Percentiles rank a stretch among this genome's conserved stretches.
Evolutionary conservation across 2,888 invertebrate species (phyloP).

Genomic region (Cotesia congregata): DNA sequence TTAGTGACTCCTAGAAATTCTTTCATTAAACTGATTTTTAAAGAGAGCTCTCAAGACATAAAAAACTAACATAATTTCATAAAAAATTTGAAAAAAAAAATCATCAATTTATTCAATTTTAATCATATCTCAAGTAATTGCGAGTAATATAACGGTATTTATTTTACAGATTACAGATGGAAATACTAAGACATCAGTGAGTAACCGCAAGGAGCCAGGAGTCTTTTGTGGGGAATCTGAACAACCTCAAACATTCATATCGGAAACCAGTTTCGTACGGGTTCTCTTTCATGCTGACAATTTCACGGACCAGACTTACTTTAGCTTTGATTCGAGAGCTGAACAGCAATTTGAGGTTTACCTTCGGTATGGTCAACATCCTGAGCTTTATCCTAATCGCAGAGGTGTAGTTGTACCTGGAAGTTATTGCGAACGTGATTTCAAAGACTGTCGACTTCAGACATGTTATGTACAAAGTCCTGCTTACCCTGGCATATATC

Average conservation of each 20-base stretch:
- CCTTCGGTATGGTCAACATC: slow-evolving; percentile 92
- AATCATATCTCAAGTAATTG: no score
- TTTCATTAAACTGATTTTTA: no score
- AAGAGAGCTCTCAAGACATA: no score
- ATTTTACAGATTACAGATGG: slow-evolving; percentile 87
- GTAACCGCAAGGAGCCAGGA: slow-evolving; percentile 89
- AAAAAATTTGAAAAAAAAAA: no score
- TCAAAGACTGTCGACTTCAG: slow-evolving; percentile 89
- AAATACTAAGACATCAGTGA: slow-evolving; percentile 90
- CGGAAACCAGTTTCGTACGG: slow-evolving; percentile 93
- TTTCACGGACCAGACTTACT: slow-evolving; percentile 92
- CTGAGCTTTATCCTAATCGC: slow-evolving; percentile 91
- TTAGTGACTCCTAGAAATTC: no score
- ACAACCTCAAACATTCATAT: slow-evolving; percentile 94
- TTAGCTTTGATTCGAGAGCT: slow-evolving; percentile 88
- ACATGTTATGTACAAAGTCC: slow-evolving; percentile 96
- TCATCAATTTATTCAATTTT: no score
- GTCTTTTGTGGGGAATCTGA: slow-evolving; percentile 95
- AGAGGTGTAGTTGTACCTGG: slow-evolving; percentile 90
- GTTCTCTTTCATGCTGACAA: slow-evolving; percentile 93
- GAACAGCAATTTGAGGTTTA: slow-evolving; percentile 94
- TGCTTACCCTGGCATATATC: slow-evolving; percentile 93
- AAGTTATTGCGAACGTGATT: slow-evolving; percentile 90
- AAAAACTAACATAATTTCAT: no score
- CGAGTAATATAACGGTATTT: slow-evolving; percentile 37